Conservation (phyloP, 2,797 vertebrate species). For the Crocidura indochinensis region DNA sequence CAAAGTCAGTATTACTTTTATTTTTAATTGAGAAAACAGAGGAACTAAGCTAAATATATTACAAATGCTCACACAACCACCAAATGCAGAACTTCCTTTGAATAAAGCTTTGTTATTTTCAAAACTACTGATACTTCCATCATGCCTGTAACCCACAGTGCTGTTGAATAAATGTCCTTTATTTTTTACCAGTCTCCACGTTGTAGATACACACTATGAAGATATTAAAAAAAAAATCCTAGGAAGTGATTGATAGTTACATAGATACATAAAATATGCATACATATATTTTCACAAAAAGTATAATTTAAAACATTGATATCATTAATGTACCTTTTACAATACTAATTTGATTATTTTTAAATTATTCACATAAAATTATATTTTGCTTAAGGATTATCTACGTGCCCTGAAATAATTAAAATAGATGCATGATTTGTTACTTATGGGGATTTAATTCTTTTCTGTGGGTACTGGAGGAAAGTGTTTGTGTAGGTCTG, state of each 20-base stretch:
- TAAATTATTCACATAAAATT: neutral
- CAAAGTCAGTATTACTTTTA: too few species aligned
- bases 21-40: neutral
- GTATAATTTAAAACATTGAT: neutral
- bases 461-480: neutral
- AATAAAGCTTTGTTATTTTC: neutral
- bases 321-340: neutral
- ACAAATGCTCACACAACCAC: neutral
- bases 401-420: neutral
- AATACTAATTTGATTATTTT: neutral
- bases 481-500: neutral
- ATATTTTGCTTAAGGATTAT: neutral
- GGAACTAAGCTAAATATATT: neutral
- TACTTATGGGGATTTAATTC: neutral
- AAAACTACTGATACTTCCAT: neutral
- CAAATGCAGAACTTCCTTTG: neutral
- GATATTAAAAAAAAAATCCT: too few species aligned
- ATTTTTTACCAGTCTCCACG: neutral
- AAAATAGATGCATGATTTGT: neutral
- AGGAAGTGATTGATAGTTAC: neutral
- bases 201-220: neutral
- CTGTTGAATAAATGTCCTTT: neutral
- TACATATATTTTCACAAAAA: neutral
- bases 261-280: neutral
- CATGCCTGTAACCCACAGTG: neutral